Evolutionary conservation across 1,140 invertebrate genomes (phyloP), one percentile per base, ranked within the genome.

Genomic region (Zaprionus camerounensis): DNA sequence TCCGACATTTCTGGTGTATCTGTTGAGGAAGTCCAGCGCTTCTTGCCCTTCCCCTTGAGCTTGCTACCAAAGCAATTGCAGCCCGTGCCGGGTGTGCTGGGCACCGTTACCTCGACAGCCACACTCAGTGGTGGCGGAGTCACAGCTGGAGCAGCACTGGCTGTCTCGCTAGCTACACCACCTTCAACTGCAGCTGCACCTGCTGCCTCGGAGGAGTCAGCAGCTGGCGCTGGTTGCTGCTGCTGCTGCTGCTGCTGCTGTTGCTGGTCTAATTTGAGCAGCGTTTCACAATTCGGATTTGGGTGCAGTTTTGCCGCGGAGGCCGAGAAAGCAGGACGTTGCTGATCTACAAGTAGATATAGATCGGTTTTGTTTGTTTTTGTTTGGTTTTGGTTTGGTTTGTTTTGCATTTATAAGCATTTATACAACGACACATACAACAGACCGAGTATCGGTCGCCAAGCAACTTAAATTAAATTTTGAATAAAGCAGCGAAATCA

Each of bases 251-350:
- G 0, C 1, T 17, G 17, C 17, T 46, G 41, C 28, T 26, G 24
- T 53, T 17, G 24, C 41, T 46, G 41, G 20, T 22, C 28, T 58
- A 53, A 38, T 67, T 88, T 91, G 75, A 78, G 74, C 72, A 78
- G 74, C 72, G 70, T 75, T 78, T 90, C 91, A 74, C 91, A 92
- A 56, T 91, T 83, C 34, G 85, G 84, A 82, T 92, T 92, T 82
- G 74, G 71, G 80, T 92, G 82, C 66, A 92, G 78, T 92, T 92
- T 92, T 66, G 91, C 81, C 81, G 77, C 82, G 58, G 92, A 93
- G 78, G 92, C 91, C 91, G 92, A 93, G 91, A 92, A 93, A 93
- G 92, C 92, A 93, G 92, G 92, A 93, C 91, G 85, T 81, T 88
- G 91, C 64, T 88, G 91, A 93, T 93, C 92, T 93, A 93, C 91